Percentiles rank a stretch among this genome's conserved stretches.
Evolutionary conservation across 2,888 invertebrate species (phyloP).

Genomic region (Ennomos fuscantarius): DNA sequence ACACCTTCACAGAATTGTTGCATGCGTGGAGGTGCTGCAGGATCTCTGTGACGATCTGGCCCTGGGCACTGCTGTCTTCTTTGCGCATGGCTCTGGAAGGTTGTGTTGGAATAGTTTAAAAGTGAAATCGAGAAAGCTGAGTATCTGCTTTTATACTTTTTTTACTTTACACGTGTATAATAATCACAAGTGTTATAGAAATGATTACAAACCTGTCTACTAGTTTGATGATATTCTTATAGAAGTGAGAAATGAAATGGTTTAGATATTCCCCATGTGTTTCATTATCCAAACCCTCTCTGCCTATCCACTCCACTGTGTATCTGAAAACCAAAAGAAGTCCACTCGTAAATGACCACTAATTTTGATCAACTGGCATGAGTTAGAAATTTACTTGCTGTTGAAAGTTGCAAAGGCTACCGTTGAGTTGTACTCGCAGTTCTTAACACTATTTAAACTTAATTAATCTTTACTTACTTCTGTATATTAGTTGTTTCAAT

Average conservation of each 20-base stretch:
- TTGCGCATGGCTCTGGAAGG: conserved; percentile 93
- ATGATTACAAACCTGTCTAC: conserved; percentile 88
- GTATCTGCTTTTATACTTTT: background rate
- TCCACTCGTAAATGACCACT: no score
- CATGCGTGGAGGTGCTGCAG: conserved; percentile 98
- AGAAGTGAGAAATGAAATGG: conserved; percentile 97
- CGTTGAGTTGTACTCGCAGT: no score
- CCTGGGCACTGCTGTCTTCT: conserved; percentile 97
- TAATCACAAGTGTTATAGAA: no score
- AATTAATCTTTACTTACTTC: conserved; percentile 85
- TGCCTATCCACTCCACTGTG: conserved; percentile 98
- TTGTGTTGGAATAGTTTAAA: no score
- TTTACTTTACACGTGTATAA: background rate
- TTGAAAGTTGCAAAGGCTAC: no score
- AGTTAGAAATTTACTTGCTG: no score
- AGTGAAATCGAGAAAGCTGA: no score
- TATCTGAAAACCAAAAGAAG: conserved; percentile 84
- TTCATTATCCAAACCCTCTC: conserved; percentile 96
- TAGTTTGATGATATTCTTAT: conserved; percentile 95
- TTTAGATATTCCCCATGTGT: conserved; percentile 97
- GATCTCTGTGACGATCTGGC: conserved; percentile 96
- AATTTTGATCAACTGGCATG: no score
- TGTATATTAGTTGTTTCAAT: conserved; percentile 95
- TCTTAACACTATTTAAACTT: no score
- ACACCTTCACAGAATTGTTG: conserved; percentile 96